Percentiles rank a stretch among this genome's conserved stretches.
Conservation (phyloP, 2,797 vertebrate species). For the Leucoraja ocellata region DNA sequence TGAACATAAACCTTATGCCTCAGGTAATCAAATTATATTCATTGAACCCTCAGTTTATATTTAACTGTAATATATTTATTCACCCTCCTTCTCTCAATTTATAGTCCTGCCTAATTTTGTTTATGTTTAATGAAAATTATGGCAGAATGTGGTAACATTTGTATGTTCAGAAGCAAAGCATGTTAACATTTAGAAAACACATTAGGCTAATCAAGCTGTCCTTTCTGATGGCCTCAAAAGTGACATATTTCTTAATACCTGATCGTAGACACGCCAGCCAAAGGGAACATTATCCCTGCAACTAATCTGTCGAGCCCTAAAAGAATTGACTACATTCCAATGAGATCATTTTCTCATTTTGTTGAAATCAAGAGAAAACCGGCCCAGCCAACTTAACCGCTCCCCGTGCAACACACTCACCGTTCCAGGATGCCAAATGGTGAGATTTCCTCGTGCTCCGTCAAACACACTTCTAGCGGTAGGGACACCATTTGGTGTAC, state of each 20-base stretch:
- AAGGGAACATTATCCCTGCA: no score
- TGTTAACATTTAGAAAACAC: background rate
- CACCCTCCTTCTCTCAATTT: background rate
- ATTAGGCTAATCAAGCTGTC: background rate
- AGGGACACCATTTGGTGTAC: no score
- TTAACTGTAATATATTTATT: background rate
- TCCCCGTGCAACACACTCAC: no score
- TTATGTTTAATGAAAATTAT: background rate
- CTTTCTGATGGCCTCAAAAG: background rate
- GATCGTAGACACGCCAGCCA: no score
- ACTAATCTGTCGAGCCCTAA: no score
- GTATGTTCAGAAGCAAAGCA: background rate
- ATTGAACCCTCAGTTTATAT: background rate
- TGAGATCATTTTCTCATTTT: no score
- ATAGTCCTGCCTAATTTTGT: background rate
- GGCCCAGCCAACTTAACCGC: no score
- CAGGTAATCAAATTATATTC: slow-evolving; percentile 57
- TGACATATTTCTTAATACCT: background rate
- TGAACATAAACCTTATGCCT: slow-evolving; percentile 73
- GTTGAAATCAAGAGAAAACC: no score
- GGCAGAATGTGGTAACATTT: background rate
- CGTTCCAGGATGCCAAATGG: no score
- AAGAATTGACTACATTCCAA: no score
- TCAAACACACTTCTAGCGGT: no score
- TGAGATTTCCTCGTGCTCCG: no score